A percentile compares a stretch with the other conserved stretches of the same genome.
Evolutionary conservation across 2,113 vertebrate species (phyloP).

Genomic region (Bos indicus): DNA sequence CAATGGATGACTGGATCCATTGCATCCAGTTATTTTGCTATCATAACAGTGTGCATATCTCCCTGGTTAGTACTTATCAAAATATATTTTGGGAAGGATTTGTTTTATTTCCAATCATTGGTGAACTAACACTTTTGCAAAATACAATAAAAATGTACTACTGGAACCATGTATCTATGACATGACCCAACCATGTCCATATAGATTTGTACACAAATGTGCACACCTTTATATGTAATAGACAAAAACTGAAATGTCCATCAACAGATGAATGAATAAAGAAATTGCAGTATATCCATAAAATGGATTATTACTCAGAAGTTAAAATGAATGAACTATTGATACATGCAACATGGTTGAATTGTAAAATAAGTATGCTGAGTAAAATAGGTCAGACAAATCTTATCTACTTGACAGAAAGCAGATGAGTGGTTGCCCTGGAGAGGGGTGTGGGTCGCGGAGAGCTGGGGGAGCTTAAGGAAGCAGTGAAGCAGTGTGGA

Average conservation of each 20-base stretch:
- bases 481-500: neutral
- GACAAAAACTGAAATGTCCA: neutral
- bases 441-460: accelerated
- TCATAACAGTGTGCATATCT: neutral
- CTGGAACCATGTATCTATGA: neutral
- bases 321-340: neutral
- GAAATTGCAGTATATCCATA: neutral
- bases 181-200: neutral
- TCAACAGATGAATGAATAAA: neutral
- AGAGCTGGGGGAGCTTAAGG: neutral
- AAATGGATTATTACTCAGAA: neutral
- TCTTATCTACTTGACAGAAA: neutral
- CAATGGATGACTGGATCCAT: neutral
- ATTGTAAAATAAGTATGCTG: neutral
- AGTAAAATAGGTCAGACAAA: neutral
- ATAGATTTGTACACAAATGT: neutral
- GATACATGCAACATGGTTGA: neutral
- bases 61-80: neutral
- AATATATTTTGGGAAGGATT: neutral
- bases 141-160: neutral
- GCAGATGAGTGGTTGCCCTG: neutral
- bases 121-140: neutral
- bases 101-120: neutral
- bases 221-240: neutral
- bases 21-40: neutral